Evolutionary conservation across 1,140 invertebrate species (phyloP).

Genomic region (Vollenhovia emeryi): DNA sequence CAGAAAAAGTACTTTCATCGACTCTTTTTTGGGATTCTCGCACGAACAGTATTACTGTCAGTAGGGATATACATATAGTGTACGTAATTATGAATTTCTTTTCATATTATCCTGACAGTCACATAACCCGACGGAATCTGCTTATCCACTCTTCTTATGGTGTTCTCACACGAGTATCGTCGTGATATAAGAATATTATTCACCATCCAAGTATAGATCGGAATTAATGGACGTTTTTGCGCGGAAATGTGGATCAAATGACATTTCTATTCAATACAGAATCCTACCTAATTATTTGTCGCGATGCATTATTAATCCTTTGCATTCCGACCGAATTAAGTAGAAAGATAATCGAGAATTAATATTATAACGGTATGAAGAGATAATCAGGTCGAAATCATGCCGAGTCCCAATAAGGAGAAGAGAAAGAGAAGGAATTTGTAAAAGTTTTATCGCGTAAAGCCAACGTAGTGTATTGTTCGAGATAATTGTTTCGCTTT

Average conservation of each 20-base stretch:
- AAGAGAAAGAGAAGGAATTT: background rate
- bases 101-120: background rate
- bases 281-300: background rate
- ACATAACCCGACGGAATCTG: slow-evolving; percentile 1
- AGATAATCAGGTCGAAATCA: background rate
- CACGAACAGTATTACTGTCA: background rate
- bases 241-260: background rate
- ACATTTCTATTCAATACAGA: too few relatives aligned
- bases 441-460: background rate
- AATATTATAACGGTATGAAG: background rate
- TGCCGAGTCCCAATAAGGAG: background rate
- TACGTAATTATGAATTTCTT: slow-evolving; percentile 18
- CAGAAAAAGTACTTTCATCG: background rate
- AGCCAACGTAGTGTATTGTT: background rate
- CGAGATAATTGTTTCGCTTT: background rate
- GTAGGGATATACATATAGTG: background rate
- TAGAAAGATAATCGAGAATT: background rate
- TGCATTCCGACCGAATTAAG: background rate
- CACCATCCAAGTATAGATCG: background rate
- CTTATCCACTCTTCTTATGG: background rate
- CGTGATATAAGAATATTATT: background rate
- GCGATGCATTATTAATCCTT: background rate
- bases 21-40: background rate
- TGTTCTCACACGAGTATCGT: slow-evolving; percentile 22
- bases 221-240: background rate